Conservation (phyloP, 2,797 vertebrate genomes). For the Setipinna tenuifilis region DNA sequence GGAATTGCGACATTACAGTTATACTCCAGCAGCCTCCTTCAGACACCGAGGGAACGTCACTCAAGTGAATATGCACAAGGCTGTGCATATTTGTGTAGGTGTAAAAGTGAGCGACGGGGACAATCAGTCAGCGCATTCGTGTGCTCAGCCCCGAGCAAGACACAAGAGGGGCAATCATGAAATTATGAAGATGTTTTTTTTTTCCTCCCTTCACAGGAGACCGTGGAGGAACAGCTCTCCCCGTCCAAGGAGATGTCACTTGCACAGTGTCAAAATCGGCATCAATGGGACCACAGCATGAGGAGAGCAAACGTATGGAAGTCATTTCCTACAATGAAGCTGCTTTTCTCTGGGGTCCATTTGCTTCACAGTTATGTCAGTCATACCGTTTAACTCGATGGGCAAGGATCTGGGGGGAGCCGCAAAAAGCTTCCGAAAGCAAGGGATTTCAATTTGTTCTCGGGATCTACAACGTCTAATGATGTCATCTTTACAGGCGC, state of each 20-base stretch:
- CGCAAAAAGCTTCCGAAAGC: slow-evolving; percentile 48
- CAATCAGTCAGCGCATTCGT: not conserved
- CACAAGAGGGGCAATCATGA: not conserved
- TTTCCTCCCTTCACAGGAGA: not conserved
- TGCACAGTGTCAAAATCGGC: not conserved
- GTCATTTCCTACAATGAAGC: slow-evolving; percentile 33
- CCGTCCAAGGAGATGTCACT: not conserved
- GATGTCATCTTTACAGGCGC: slow-evolving; percentile 56
- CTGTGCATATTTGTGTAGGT: not conserved
- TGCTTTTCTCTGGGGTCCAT: slow-evolving; percentile 34
- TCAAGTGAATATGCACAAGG: not conserved
- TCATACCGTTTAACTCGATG: slow-evolving; percentile 45
- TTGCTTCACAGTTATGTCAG: slow-evolving; percentile 54
- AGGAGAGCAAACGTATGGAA: slow-evolving; percentile 28
- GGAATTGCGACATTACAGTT: not conserved
- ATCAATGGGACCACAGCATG: not conserved
- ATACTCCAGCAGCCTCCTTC: not conserved
- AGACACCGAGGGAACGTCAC: not conserved
- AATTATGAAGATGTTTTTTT: not conserved
- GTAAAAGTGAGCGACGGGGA: not conserved
- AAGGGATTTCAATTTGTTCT: slow-evolving; percentile 57
- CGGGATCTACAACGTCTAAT: slow-evolving; percentile 52
- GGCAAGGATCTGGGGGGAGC: slow-evolving; percentile 46
- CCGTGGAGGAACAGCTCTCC: not conserved
- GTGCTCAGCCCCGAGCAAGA: not conserved